Base-by-base conservation (phyloP, 1,140 invertebrate genomes). In the Drosophila nannoptera region DNA sequence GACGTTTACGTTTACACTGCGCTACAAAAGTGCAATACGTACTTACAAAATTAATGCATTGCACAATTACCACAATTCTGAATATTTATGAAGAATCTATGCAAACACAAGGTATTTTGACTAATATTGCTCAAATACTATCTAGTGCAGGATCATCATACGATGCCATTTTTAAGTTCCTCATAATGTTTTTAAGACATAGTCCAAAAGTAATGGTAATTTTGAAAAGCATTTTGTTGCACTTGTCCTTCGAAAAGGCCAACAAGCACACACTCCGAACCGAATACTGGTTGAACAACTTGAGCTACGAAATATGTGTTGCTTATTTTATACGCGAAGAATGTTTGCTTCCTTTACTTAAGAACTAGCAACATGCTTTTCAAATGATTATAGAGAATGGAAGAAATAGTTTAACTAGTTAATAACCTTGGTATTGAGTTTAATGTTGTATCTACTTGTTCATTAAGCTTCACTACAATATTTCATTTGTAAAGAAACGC, bases 361-460 rank as follows among this genome's bases (percentile, higher is more conserved):
- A n/a, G n/a, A 6, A 14, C 12, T 14, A 43, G 2, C 1, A 43
- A 33, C 31, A 49, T 49, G 46, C 46, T 31, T 31, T 9, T 8
- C n/a, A 50, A 35, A 31, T 38, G 56, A 6, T 56, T 50, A 62
- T 45, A 38, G 29, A 38, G 22, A 12, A 9, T 33, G 33, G 32
- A 40, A 7, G 11, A 40, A n/a, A 40, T 40, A 45, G 50, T 31
- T 33, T 36, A 69, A 49, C 43, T 42, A 48, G 12, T 64, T 77
- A 56, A 84, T 77, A 56, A 84, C 81, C 81, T 84, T 84, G 81
- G 74, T 75, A 71, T 58, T 86, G 67, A 72, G 74, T 73, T 71
- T 48, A 43, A 2, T 69, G 31, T 62, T 69, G 53, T 8, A 33
- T 67, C 49, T 38, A 11, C 32, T 63, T 53, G 50, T 49, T 49